phyloP scores from a whole-genome alignment of 1,140 invertebrate genomes.

The Ostrea denselamellosa region DNA sequence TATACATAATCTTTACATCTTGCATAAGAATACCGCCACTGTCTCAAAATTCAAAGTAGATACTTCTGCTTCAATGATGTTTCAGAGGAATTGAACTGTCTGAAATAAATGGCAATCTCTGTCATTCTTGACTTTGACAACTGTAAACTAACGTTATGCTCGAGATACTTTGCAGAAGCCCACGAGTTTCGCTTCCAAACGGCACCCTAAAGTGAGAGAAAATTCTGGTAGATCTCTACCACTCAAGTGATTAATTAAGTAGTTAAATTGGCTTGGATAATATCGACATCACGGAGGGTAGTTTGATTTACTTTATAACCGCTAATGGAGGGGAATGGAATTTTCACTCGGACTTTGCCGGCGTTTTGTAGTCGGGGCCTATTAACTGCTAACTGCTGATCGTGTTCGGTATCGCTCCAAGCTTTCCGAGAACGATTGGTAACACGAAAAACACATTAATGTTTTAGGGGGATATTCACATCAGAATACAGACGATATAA shows the following conservation, averaged over 20 bases:
- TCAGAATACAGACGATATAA: conserved; percentile 30
- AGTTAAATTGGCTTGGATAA: conserved; percentile 22
- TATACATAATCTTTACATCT: too few relatives aligned
- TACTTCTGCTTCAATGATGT: too few relatives aligned
- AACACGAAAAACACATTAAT: conserved; percentile 38
- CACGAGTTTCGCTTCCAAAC: neutral
- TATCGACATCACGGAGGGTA: conserved; percentile 28
- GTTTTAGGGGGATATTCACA: conserved; percentile 28
- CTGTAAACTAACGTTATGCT: neutral
- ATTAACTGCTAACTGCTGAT: conserved; percentile 34
- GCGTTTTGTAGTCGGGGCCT: conserved; percentile 6
- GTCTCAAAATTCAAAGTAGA: too few relatives aligned
- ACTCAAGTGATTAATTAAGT: conserved; percentile 40
- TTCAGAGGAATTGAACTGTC: too few relatives aligned
- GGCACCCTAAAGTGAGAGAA: conserved; percentile 1
- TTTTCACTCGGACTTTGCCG: conserved; percentile 30
- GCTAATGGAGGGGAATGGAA: conserved; percentile 38
- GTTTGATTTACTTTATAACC: conserved; percentile 34
- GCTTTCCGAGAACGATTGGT: conserved; percentile 31
- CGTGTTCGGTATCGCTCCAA: conserved; percentile 26
- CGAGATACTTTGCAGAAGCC: neutral
- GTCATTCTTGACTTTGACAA: too few relatives aligned
- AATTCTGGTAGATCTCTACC: conserved; percentile 3
- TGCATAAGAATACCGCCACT: too few relatives aligned
- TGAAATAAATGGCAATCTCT: too few relatives aligned